Evolutionary conservation across 2,888 invertebrate genomes (phyloP).

Genomic region (Cactoblastis cactorum): DNA sequence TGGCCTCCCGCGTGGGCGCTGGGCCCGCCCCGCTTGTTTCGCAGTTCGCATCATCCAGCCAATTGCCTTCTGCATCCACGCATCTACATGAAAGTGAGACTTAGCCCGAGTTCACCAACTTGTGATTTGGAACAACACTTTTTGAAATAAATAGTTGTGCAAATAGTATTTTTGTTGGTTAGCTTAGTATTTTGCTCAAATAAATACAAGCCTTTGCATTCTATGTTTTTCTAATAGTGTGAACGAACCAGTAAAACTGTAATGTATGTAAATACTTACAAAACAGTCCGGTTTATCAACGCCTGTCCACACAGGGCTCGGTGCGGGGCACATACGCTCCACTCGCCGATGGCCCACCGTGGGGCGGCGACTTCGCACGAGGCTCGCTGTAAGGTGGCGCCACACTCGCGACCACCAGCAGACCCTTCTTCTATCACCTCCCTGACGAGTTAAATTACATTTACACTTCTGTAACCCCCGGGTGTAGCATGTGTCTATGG

Average conservation of each 20-base stretch:
- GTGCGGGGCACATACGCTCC: slow-evolving; percentile 58
- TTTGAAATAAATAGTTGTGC: too few relatives aligned
- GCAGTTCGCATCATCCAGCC: slow-evolving; percentile 53
- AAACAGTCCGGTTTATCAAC: slow-evolving; percentile 59
- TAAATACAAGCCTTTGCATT: too few relatives aligned
- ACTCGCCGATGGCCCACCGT: slow-evolving; percentile 57
- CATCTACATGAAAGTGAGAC: too few relatives aligned
- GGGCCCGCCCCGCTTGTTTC: slow-evolving; percentile 57
- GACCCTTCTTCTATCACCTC: slow-evolving; percentile 68
- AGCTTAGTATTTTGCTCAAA: too few relatives aligned
- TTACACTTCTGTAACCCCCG: too few relatives aligned
- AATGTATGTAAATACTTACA: too few relatives aligned
- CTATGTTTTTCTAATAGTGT: too few relatives aligned
- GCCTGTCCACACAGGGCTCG: slow-evolving; percentile 60
- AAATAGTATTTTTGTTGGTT: too few relatives aligned
- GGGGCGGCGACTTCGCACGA: slow-evolving; percentile 56
- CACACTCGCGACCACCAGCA: slow-evolving; percentile 66
- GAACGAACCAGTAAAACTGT: too few relatives aligned
- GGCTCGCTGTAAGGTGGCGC: slow-evolving; percentile 63
- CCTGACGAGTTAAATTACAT: slow-evolving; percentile 30
- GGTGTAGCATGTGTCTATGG: too few relatives aligned
- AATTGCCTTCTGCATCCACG: slow-evolving; percentile 49
- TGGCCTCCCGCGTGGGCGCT: slow-evolving; percentile 49
- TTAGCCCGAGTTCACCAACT: too few relatives aligned
- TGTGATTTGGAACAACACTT: too few relatives aligned